These are phyloP conservation scores for Carposina sasakii DNA, from an alignment of 1,140 invertebrate genomes.

Conservation along the genomic window DNA sequence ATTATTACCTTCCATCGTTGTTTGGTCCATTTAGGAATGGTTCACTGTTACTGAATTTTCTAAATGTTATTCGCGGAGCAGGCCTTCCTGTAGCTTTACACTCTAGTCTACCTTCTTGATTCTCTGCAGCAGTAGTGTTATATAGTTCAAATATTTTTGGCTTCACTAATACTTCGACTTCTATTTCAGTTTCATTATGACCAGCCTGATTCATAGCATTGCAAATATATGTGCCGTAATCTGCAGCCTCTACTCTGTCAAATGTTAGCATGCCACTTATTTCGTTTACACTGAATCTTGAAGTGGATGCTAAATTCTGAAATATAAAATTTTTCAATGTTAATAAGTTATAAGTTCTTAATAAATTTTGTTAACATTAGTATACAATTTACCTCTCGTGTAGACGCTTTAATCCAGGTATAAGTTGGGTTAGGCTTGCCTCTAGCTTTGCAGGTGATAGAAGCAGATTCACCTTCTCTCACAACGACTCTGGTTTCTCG, in stretches of 20 bases:
- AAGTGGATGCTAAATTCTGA: constrained; percentile 78
- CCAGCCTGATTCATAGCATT: constrained; percentile 88
- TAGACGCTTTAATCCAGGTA: constrained; percentile 83
- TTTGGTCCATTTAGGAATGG: constrained; percentile 77
- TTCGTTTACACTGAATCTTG: constrained; percentile 83
- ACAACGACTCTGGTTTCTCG: constrained; percentile 75
- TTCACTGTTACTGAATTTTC: constrained; percentile 74
- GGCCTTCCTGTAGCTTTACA: constrained; percentile 87
- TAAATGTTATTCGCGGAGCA: constrained; percentile 82
- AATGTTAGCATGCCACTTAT: constrained; percentile 81
- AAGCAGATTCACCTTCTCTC: constrained; percentile 84
- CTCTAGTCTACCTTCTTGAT: constrained; percentile 76
- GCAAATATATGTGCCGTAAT: constrained; percentile 88
- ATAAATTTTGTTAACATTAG: neutral
- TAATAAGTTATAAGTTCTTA: neutral
- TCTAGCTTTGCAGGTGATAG: constrained; percentile 82
- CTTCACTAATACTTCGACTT: constrained; percentile 81
- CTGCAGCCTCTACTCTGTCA: constrained; percentile 82
- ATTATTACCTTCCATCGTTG: constrained; percentile 72
- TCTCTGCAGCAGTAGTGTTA: constrained; percentile 81
- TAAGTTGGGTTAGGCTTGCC: constrained; percentile 88
- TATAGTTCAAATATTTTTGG: constrained; percentile 85
- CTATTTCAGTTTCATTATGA: constrained; percentile 75
- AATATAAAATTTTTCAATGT: no score
- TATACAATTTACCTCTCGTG: constrained; percentile 62